phyloP scores from a whole-genome alignment of 2,113 vertebrate species.

The Ranitomeya imitator region DNA sequence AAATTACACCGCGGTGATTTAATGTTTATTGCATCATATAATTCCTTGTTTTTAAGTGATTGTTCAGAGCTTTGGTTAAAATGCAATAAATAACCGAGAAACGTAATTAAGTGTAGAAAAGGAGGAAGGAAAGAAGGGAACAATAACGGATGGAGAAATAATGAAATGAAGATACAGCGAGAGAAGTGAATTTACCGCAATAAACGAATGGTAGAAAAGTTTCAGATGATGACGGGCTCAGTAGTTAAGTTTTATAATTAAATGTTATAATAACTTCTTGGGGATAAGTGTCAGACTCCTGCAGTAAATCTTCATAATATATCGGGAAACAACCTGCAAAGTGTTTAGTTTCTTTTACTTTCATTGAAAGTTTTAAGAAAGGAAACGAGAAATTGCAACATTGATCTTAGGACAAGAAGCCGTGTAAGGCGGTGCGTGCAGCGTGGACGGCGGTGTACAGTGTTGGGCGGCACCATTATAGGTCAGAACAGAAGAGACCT shows the following conservation, averaged over 20 bases:
- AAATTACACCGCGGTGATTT: constrained; percentile 16
- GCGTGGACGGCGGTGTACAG: too few relatives aligned
- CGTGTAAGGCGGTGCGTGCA: neutral
- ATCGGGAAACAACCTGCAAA: neutral
- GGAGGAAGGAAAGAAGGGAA: neutral
- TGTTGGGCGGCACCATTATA: neutral
- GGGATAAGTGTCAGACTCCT: neutral
- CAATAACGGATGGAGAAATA: constrained; percentile 1
- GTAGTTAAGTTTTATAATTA: neutral
- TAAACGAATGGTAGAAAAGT: neutral
- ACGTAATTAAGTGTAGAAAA: neutral
- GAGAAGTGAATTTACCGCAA: neutral
- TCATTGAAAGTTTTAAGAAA: neutral
- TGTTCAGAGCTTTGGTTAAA: constrained; percentile 17
- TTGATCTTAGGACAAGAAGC: neutral
- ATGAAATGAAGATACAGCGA: neutral
- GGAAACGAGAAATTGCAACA: neutral
- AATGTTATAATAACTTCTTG: neutral
- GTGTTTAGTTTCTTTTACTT: neutral
- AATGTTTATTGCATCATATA: neutral
- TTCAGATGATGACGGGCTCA: neutral
- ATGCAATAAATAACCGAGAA: constrained; percentile 12
- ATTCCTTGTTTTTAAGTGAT: constrained; percentile 13
- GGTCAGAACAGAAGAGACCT: neutral
- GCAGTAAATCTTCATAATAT: neutral